Evolutionary conservation across 2,888 invertebrate species (phyloP).

Genomic region (Pimpla rufipes): DNA sequence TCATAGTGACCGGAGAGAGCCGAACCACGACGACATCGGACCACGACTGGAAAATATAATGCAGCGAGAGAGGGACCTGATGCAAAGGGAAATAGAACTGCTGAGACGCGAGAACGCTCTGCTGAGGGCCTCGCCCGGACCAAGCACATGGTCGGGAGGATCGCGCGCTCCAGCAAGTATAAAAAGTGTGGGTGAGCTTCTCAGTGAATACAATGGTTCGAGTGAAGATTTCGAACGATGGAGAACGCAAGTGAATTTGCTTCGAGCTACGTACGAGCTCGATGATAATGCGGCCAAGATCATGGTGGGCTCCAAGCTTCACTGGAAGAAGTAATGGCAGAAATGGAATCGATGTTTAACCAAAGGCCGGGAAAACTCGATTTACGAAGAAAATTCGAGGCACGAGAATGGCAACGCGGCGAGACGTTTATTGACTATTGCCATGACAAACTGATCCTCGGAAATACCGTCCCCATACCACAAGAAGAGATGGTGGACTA

Average conservation of each 20-base stretch:
- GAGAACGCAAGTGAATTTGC: slow-evolving; percentile 60
- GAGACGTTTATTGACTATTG: slow-evolving; percentile 68
- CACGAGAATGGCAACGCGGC: slow-evolving; percentile 57
- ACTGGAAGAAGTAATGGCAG: slow-evolving; percentile 56
- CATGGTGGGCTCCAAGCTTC: slow-evolving; percentile 65
- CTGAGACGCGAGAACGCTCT: slow-evolving; percentile 34
- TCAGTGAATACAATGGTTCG: slow-evolving; percentile 61
- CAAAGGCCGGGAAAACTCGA: slow-evolving; percentile 58
- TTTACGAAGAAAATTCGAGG: slow-evolving; percentile 62
- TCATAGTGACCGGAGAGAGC: background rate
- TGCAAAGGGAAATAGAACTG: slow-evolving; percentile 48
- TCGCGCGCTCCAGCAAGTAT: slow-evolving; percentile 47
- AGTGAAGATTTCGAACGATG: slow-evolving; percentile 59
- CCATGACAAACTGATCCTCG: slow-evolving; percentile 68
- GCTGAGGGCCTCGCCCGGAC: slow-evolving; percentile 33
- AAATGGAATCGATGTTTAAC: slow-evolving; percentile 66
- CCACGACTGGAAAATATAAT: background rate
- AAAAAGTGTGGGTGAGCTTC: slow-evolving; percentile 60
- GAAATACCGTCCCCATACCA: slow-evolving; percentile 60
- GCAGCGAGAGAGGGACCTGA: slow-evolving; percentile 29
- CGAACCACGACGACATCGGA: background rate
- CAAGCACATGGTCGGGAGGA: slow-evolving; percentile 29
- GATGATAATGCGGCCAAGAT: slow-evolving; percentile 57
- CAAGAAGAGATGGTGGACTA: slow-evolving; percentile 67
- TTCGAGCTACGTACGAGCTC: slow-evolving; percentile 57